phyloP scores from a whole-genome alignment of 2,888 invertebrate species.

The Zhengitettix transpicula region DNA sequence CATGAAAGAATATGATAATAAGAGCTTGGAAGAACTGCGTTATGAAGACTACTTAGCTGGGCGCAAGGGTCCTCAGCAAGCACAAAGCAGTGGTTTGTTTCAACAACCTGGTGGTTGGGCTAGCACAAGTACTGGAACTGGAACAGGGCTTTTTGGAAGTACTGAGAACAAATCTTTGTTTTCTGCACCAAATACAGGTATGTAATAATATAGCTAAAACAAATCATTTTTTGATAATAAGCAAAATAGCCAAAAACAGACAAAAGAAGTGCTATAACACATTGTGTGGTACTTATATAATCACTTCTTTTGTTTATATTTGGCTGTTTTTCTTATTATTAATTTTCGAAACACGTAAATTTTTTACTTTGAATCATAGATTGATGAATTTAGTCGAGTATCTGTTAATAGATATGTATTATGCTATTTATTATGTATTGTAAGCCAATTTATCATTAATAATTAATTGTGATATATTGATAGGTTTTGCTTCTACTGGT shows the following conservation, averaged over 20 bases:
- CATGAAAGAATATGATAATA: conserved; percentile 95
- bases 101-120: conserved; percentile 33
- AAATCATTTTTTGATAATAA: no score
- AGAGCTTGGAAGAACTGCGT: conserved; percentile 87
- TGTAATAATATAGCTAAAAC: neutral
- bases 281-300: no score
- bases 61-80: conserved; percentile 51
- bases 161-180: conserved; percentile 32
- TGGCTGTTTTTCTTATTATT: no score
- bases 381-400: no score
- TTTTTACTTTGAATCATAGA: no score
- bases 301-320: no score
- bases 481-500: conserved; percentile 33
- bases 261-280: neutral
- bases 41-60: conserved; percentile 85
- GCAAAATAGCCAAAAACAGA: neutral
- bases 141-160: conserved; percentile 22
- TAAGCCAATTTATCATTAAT: no score
- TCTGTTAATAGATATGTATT: no score
- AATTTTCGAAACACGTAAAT: no score
- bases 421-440: no score
- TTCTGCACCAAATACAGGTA: neutral
- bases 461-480: neutral
- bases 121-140: conserved; percentile 19
- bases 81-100: conserved; percentile 29